phyloP scores from a whole-genome alignment of 2,113 vertebrate genomes.

The Nibea albiflora region DNA sequence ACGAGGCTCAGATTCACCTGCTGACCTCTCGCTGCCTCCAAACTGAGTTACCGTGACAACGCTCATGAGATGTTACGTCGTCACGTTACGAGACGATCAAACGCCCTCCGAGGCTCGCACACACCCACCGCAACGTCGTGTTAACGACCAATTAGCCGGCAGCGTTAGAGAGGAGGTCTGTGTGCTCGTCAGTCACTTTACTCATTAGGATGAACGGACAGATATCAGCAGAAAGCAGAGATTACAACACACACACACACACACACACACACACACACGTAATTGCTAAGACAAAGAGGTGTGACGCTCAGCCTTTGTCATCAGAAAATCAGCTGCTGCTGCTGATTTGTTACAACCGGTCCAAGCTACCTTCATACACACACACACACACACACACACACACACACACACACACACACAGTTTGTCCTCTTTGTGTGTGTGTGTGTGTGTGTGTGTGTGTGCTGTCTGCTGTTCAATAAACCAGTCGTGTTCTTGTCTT shows the following conservation, averaged over 20 bases:
- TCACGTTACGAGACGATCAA: not conserved
- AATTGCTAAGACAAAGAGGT: not conserved
- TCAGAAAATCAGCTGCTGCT: not conserved
- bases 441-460: no score
- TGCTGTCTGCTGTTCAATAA: not conserved
- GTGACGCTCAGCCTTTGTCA: not conserved
- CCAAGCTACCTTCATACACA: no score
- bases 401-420: no score
- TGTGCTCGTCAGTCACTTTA: not conserved
- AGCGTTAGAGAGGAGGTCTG: not conserved
- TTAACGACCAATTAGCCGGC: constrained; percentile 29
- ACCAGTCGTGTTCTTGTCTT: not conserved
- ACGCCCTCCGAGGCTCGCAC: not conserved
- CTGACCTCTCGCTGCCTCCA: not conserved
- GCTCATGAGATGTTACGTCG: not conserved
- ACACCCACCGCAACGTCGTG: not conserved
- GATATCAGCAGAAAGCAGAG: constrained; percentile 1
- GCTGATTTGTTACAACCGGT: no score
- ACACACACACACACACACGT: no score
- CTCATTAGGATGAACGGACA: constrained; percentile 9
- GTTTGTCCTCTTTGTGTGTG: no score
- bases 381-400: no score
- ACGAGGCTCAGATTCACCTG: no score
- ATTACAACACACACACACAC: no score
- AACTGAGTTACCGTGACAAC: not conserved